These are phyloP conservation scores for Melanotaenia pygmaea DNA, from an alignment of 2,797 vertebrate genomes.

Conservation along the genomic window DNA sequence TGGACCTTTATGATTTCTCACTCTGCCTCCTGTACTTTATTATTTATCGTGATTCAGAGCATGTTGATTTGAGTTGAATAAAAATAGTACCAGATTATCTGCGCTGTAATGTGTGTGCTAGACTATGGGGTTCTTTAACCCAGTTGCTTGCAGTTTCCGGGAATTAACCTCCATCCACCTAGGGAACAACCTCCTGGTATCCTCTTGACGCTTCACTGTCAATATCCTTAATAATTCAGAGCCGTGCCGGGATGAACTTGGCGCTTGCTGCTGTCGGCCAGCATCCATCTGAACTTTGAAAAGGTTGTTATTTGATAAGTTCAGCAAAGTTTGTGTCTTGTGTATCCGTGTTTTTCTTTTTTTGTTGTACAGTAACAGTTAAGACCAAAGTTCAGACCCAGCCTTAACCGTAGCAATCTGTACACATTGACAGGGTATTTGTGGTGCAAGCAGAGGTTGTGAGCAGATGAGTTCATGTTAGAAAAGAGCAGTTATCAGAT, in stretches of 20 bases:
- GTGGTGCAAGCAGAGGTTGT: slow-evolving; percentile 26
- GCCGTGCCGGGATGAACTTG: not conserved
- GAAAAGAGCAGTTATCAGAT: slow-evolving; percentile 10
- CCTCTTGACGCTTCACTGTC: not conserved
- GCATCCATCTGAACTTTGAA: slow-evolving; percentile 19
- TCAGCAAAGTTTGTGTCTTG: not conserved
- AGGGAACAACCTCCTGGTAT: not conserved
- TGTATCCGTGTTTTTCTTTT: not conserved
- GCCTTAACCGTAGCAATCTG: slow-evolving; percentile 26
- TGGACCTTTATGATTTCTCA: slow-evolving; percentile 12
- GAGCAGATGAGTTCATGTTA: slow-evolving; percentile 18
- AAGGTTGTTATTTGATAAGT: slow-evolving; percentile 11
- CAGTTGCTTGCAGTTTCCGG: too few species aligned
- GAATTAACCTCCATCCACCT: too few species aligned
- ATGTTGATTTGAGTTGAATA: not conserved
- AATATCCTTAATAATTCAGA: slow-evolving; percentile 50
- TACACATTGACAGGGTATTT: slow-evolving; percentile 59
- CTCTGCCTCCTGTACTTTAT: not conserved
- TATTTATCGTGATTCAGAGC: not conserved
- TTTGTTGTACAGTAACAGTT: slow-evolving; percentile 29
- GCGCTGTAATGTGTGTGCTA: not conserved
- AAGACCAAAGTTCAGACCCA: slow-evolving; percentile 62
- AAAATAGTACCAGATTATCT: not conserved
- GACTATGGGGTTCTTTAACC: too few species aligned
- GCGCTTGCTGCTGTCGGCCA: not conserved